These are phyloP conservation scores for Saccopteryx bilineata DNA, from an alignment of 2,113 vertebrate species.

Conservation along the genomic window DNA sequence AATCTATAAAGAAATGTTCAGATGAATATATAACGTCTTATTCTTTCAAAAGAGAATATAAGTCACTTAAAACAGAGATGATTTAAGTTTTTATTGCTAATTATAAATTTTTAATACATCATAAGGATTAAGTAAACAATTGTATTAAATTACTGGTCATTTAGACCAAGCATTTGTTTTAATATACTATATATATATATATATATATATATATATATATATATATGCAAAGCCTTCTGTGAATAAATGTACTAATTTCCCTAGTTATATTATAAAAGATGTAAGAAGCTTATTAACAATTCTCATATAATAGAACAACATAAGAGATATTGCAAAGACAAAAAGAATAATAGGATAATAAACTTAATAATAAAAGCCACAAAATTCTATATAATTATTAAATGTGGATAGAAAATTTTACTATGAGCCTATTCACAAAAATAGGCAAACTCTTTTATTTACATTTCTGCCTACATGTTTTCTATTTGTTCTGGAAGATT, in stretches of 20 bases:
- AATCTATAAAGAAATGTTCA: neutral
- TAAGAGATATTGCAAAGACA: neutral
- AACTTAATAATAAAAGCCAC: neutral
- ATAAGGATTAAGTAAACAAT: neutral
- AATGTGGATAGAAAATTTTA: neutral
- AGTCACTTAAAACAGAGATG: neutral
- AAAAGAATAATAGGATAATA: neutral
- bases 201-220: too few species aligned
- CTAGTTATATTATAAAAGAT: neutral
- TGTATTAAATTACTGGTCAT: neutral
- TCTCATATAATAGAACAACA: neutral
- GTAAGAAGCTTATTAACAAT: neutral
- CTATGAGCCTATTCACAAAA: neutral
- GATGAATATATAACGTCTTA: neutral
- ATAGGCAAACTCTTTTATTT: neutral
- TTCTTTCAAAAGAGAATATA: neutral
- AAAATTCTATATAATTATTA: neutral
- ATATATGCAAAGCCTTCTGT: neutral
- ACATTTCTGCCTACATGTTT: neutral
- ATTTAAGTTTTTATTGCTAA: neutral
- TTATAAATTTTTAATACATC: neutral
- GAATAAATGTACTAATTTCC: neutral
- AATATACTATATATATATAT: neutral
- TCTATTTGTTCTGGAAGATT: slow-evolving; percentile 9
- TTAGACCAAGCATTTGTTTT: neutral